Evolutionary conservation across 1,140 invertebrate genomes (phyloP).

Genomic region (Ptiloglossa arizonensis): DNA sequence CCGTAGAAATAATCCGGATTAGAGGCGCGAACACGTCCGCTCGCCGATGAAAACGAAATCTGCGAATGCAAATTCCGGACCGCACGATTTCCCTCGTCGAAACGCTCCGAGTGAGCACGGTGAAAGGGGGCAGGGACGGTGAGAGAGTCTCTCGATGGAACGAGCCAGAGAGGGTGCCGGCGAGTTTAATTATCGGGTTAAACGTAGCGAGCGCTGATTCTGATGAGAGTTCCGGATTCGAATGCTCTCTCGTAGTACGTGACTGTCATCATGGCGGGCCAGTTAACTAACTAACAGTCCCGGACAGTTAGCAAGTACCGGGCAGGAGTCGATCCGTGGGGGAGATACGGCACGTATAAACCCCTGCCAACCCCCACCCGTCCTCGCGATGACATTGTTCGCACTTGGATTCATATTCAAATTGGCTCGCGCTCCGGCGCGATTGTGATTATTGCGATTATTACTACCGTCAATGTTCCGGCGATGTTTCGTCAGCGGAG

Average conservation of each 20-base stretch:
- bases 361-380: conserved; percentile 52
- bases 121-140: conserved; percentile 8
- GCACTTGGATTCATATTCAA: conserved; percentile 82
- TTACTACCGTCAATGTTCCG: conserved; percentile 75
- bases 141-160: conserved; percentile 30
- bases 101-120: conserved; percentile 49
- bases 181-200: conserved; percentile 82
- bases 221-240: conserved; percentile 82
- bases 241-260: conserved; percentile 79
- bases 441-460: conserved; percentile 81
- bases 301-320: conserved; percentile 78
- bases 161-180: conserved; percentile 43
- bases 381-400: conserved; percentile 80
- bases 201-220: conserved; percentile 81
- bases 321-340: conserved; percentile 78
- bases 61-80: conserved; percentile 78
- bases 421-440: conserved; percentile 77
- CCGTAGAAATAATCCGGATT: conserved; percentile 62
- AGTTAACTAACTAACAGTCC: conserved; percentile 81
- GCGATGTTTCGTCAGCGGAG: conserved; percentile 67
- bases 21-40: conserved; percentile 53
- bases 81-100: conserved; percentile 77
- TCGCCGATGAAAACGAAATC: conserved; percentile 69
- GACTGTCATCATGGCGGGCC: conserved; percentile 80
- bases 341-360: conserved; percentile 81